phyloP scores from a whole-genome alignment of 2,888 invertebrate genomes.

The Xanthostigma xanthostigma region DNA sequence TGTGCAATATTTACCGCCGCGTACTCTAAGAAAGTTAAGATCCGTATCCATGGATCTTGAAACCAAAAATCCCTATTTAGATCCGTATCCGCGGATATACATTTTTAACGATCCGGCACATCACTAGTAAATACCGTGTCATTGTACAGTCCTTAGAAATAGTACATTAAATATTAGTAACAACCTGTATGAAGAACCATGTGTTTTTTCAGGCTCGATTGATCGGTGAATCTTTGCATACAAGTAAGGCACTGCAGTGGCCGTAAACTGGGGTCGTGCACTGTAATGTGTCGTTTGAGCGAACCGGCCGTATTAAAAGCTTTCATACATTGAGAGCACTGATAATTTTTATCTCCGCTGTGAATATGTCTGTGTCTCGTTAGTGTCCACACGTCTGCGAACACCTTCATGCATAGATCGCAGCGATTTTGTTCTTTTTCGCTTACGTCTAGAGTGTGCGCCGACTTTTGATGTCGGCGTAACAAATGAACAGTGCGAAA shows the following conservation, averaged over 20 bases:
- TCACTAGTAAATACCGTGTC: too few species aligned
- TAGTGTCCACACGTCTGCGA: conserved; percentile 13
- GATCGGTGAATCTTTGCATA: conserved; percentile 27
- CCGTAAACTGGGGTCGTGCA: conserved; percentile 28
- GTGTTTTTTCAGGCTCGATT: conserved; percentile 27
- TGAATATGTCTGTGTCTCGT: conserved; percentile 16
- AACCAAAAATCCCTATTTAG: too few species aligned
- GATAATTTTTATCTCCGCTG: conserved; percentile 13
- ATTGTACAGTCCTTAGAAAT: too few species aligned
- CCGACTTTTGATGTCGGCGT: conserved; percentile 12
- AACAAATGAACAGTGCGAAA: conserved; percentile 13
- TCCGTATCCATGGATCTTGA: too few species aligned
- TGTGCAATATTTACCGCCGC: too few species aligned
- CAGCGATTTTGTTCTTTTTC: conserved; percentile 9
- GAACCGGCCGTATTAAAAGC: conserved; percentile 13
- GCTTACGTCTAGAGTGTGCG: conserved; percentile 8
- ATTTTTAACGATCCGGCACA: too few species aligned
- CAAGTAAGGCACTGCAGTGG: conserved; percentile 30
- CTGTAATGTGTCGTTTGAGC: conserved; percentile 27
- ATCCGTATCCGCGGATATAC: too few species aligned
- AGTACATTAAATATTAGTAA: conserved; percentile 20
- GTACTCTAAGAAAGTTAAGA: too few species aligned
- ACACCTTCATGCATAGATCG: conserved; percentile 14
- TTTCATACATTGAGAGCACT: conserved; percentile 7
- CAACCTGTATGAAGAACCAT: conserved; percentile 28